Percentiles rank a stretch among this genome's conserved stretches.
Evolutionary conservation across 2,888 invertebrate genomes (phyloP).

Genomic region (Creontiades dilutus): DNA sequence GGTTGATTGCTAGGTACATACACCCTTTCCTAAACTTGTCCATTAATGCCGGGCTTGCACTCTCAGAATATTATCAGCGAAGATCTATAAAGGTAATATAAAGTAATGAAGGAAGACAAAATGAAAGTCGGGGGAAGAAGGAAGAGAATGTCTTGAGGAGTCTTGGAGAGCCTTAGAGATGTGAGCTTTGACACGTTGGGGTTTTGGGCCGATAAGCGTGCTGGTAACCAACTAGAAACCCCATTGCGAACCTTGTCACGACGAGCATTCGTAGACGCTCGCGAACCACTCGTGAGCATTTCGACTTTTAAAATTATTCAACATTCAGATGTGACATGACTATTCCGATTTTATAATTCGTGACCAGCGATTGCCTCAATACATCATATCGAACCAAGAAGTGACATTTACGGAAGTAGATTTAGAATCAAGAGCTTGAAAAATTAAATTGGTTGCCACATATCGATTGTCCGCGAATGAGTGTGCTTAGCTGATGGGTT

Average conservation of each 20-base stretch:
- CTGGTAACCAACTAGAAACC: background rate
- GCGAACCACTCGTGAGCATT: constrained; percentile 26
- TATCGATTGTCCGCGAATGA: no score
- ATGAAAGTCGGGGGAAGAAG: background rate
- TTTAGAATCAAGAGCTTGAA: no score
- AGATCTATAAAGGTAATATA: background rate
- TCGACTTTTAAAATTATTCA: background rate
- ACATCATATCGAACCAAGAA: no score
- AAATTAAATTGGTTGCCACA: no score
- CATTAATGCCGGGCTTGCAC: constrained; percentile 3
- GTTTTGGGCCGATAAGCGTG: constrained; percentile 14
- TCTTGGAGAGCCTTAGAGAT: constrained; percentile 19
- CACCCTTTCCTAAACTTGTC: background rate
- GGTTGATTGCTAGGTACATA: background rate
- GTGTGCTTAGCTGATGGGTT: no score
- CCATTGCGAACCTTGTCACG: background rate
- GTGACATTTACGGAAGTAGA: no score
- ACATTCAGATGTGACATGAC: no score
- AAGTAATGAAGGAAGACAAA: constrained; percentile 15
- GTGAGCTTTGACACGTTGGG: constrained; percentile 2
- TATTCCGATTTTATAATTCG: background rate
- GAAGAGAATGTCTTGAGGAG: constrained; percentile 22
- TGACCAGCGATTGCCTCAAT: background rate
- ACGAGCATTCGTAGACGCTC: constrained; percentile 7
- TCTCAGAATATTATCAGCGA: constrained; percentile 15